phyloP scores from a whole-genome alignment of 2,888 invertebrate species.

The Drosophila rellima region DNA sequence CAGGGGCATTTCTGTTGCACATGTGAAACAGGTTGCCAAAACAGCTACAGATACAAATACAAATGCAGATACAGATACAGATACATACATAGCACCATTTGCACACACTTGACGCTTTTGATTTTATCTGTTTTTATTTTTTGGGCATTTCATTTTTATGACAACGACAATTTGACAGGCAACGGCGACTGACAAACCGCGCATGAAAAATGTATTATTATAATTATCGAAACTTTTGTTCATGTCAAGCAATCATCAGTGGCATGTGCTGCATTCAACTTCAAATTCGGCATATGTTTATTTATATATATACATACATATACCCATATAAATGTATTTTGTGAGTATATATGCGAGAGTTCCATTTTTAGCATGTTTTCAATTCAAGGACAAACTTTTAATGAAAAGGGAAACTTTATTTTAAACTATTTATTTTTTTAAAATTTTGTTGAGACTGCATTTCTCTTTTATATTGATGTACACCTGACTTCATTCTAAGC shows the following conservation, averaged over 20 bases:
- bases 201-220: conserved; percentile 62
- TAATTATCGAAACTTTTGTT: conserved; percentile 69
- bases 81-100: conserved; percentile 42
- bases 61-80: conserved; percentile 34
- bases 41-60: conserved; percentile 33
- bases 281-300: conserved; percentile 29
- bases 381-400: conserved; percentile 37
- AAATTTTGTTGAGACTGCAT: no score
- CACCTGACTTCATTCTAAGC: no score
- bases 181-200: conserved; percentile 37
- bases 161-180: conserved; percentile 75
- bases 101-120: conserved; percentile 69
- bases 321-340: background rate
- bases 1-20: conserved; percentile 38
- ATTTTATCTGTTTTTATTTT: conserved; percentile 45
- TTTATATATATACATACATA: background rate
- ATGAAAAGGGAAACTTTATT: conserved; percentile 9
- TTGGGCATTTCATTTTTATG: conserved; percentile 67
- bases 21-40: conserved; percentile 69
- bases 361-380: conserved; percentile 26
- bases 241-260: conserved; percentile 50
- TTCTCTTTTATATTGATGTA: background rate
- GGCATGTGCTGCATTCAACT: conserved; percentile 54
- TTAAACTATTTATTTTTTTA: no score
- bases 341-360: background rate